phyloP scores from a whole-genome alignment of 2,888 invertebrate genomes.

The Prosopocoilus inquinatus region DNA sequence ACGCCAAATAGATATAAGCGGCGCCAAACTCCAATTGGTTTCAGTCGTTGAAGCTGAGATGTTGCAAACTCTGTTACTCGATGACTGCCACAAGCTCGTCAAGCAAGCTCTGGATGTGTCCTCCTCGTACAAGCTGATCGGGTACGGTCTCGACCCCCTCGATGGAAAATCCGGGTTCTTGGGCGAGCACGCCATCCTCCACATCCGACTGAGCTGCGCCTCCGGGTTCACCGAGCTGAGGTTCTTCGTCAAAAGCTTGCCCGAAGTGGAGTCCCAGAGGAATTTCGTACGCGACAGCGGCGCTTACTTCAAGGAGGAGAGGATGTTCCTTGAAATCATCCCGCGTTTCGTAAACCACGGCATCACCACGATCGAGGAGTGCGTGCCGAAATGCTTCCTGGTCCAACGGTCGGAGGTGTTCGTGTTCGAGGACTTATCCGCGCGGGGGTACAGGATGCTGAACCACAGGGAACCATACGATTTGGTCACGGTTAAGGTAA shows the following conservation, averaged over 20 bases:
- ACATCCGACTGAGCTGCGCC: neutral
- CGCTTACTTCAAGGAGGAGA: conserved; percentile 54
- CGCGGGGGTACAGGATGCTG: conserved; percentile 33
- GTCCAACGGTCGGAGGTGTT: conserved; percentile 37
- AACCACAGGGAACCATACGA: conserved; percentile 24
- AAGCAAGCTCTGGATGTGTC: neutral
- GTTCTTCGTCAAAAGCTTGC: conserved; percentile 62
- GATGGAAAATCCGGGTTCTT: conserved; percentile 10
- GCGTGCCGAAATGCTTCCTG: conserved; percentile 44
- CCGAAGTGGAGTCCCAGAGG: conserved; percentile 53
- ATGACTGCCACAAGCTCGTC: neutral
- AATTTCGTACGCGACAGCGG: conserved; percentile 51
- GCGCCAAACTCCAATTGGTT: too few relatives aligned
- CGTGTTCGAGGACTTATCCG: conserved; percentile 46
- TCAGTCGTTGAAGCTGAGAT: too few relatives aligned
- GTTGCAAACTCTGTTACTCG: too few relatives aligned
- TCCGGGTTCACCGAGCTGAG: conserved; percentile 32
- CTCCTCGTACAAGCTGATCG: neutral
- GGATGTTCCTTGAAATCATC: conserved; percentile 50
- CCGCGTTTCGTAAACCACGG: conserved; percentile 44
- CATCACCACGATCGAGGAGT: conserved; percentile 31
- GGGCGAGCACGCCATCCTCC: conserved; percentile 31
- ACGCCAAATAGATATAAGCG: too few relatives aligned
- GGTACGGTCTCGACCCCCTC: neutral
- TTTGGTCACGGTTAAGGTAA: conserved; percentile 27